Evolutionary conservation across 2,113 vertebrate species (phyloP).

Genomic region (Tachuris rubrigastra): DNA sequence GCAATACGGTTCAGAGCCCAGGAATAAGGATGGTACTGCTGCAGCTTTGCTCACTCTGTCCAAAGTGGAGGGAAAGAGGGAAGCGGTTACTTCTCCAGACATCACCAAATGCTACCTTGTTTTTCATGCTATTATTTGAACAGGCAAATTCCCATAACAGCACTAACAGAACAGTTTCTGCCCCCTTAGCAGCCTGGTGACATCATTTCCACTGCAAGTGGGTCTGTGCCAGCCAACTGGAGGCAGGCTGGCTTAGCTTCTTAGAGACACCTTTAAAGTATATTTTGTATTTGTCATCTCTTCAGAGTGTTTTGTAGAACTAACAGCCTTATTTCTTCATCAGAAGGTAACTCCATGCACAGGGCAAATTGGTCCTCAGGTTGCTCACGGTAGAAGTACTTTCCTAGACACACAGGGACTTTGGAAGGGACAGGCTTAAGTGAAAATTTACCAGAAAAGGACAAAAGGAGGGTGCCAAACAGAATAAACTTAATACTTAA

Average conservation of each 20-base stretch:
- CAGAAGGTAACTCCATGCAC: background rate
- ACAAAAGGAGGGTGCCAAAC: background rate
- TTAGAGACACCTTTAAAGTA: background rate
- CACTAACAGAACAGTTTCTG: background rate
- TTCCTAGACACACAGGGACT: background rate
- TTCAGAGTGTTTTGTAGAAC: background rate
- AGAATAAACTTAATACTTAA: background rate
- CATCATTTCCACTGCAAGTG: background rate
- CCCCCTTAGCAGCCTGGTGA: background rate
- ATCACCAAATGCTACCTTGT: background rate
- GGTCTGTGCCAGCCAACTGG: background rate
- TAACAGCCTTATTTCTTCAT: background rate
- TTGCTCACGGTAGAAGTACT: background rate
- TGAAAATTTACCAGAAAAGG: background rate
- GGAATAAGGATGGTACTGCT: background rate
- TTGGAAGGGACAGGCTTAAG: background rate
- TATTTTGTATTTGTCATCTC: background rate
- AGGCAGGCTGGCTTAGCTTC: background rate
- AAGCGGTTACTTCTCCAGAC: background rate
- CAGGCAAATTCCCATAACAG: background rate
- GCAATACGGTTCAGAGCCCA: background rate
- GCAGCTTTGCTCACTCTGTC: background rate
- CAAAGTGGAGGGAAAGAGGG: background rate
- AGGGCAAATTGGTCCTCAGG: background rate
- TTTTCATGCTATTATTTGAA: background rate